A percentile compares a stretch with the other conserved stretches of the same genome.
These are phyloP conservation scores for Synanthedon andrenaeformis DNA, from an alignment of 2,888 invertebrate genomes.

Conservation along the genomic window DNA sequence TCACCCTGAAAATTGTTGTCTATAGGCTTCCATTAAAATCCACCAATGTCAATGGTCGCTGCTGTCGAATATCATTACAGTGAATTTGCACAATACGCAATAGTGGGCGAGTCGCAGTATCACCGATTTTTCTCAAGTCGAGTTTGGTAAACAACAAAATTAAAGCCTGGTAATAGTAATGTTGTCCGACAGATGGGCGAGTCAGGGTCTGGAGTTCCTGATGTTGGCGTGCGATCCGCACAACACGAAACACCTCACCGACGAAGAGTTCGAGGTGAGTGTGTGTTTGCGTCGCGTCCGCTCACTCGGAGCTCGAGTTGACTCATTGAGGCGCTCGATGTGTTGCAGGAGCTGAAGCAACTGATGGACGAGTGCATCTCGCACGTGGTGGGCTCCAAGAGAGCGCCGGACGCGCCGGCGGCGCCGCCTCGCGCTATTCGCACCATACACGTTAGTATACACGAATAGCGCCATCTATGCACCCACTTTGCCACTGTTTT, in stretches of 20 bases:
- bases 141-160: too few species aligned
- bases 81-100: too few species aligned
- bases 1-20: not conserved
- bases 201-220: conserved; percentile 89
- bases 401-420: conserved; percentile 32
- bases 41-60: too few species aligned
- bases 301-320: not conserved
- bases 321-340: conserved; percentile 76
- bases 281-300: too few species aligned
- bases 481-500: conserved; percentile 26
- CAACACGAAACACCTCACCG: conserved; percentile 80
- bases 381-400: conserved; percentile 82
- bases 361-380: conserved; percentile 88
- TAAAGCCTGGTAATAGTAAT: too few species aligned
- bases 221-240: conserved; percentile 87
- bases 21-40: too few species aligned
- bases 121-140: too few species aligned
- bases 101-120: too few species aligned
- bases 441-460: not conserved
- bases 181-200: conserved; percentile 77
- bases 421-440: conserved; percentile 34
- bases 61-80: too few species aligned
- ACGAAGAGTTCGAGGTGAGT: conserved; percentile 80
- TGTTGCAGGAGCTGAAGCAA: conserved; percentile 72
- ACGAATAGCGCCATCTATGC: conserved; percentile 20